Evolutionary conservation across 2,888 invertebrate genomes (phyloP), one percentile per base, ranked within the genome.

Genomic region (Orthosia gothica): DNA sequence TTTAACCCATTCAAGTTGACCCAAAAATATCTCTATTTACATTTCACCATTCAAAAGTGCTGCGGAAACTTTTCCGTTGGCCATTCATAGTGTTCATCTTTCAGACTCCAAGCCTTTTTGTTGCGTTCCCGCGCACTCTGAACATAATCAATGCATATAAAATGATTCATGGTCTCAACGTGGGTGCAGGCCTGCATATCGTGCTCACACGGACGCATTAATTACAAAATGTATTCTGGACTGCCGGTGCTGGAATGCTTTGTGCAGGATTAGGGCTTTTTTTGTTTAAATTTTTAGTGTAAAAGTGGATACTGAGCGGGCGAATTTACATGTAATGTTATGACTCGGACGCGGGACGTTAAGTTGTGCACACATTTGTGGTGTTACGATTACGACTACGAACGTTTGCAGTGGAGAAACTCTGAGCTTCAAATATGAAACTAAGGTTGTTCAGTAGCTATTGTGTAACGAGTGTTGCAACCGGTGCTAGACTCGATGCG

Each of bases 61-160:
- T 77, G 82, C 79, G 82, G 77, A 83, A 88, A 84, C 81, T 87
- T 89, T 89, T 86, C 80, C 76, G 78, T 73, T 79, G 76, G 74
- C 82, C 76, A 86, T 87, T 87, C 88, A 85, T 66, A 76, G 71
- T 87, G 79, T 77, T 26, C 3, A 26, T 26, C 26, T 26, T 26
- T 26, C 26, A 82, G 74, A 84, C 80, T 76, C 80, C 73, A 71
- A 86, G 73, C 83, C 75, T 87, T 90, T 89, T 89, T 90, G 87
- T 89, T 89, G 81, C 77, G 79, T 81, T 84, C 75, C 83, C 84
- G 79, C 82, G 87, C 87, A 85, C 86, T 87, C 88, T 84, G 86
- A 87, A 91, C 91, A 92, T 92, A 93, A 90, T 92, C 92, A 93
- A 94, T 93, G 94, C 93, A 94, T 94, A 93, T 89, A 92, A 92